Conservation (phyloP, 1,140 invertebrate species). For the Hirudo medicinalis region DNA sequence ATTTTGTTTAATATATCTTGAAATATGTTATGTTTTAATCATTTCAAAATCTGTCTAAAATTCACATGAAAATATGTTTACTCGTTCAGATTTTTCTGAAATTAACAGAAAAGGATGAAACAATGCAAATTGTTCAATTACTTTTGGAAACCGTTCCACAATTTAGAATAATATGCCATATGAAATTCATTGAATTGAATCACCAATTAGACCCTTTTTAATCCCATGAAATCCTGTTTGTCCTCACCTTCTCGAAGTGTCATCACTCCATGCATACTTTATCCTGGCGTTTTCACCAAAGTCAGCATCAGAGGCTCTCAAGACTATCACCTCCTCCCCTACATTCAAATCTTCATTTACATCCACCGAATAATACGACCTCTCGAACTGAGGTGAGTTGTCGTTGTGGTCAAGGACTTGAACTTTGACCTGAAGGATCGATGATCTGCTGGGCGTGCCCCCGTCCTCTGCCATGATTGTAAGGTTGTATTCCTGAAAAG, state of each 20-base stretch:
- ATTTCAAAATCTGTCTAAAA: too few species aligned
- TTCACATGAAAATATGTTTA: too few species aligned
- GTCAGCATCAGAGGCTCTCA: background rate
- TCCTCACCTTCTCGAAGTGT: background rate
- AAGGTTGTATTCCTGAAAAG: background rate
- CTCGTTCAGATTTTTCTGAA: too few species aligned
- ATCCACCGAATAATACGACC: background rate
- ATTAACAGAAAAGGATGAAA: too few species aligned
- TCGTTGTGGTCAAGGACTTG: slow-evolving; percentile 6
- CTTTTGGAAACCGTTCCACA: background rate
- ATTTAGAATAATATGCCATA: background rate
- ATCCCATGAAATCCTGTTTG: too few species aligned
- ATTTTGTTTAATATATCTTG: too few species aligned
- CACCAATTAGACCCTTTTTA: background rate
- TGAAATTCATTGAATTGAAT: too few species aligned
- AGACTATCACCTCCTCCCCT: background rate
- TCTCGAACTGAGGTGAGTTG: slow-evolving; percentile 11
- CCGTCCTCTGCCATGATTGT: slow-evolving; percentile 10
- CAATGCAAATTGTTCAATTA: too few species aligned
- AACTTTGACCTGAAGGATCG: background rate
- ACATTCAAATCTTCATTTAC: background rate
- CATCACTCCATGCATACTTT: background rate
- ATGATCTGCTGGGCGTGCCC: background rate
- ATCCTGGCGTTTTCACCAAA: background rate
- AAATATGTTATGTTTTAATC: too few species aligned